These are phyloP conservation scores for Denticeps clupeoides DNA, from an alignment of 2,797 vertebrate genomes.

Conservation along the genomic window DNA sequence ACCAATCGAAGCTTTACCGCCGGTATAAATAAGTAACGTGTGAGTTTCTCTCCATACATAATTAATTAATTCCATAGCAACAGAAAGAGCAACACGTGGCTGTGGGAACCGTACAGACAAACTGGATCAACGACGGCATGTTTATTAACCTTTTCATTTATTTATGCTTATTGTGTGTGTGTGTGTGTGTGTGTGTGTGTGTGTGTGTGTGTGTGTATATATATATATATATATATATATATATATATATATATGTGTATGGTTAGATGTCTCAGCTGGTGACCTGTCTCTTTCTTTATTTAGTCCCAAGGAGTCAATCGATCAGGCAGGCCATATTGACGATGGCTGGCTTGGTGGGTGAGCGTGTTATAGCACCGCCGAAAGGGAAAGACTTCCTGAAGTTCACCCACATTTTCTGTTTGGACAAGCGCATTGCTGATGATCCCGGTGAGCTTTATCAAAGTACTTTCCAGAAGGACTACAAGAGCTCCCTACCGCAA, in stretches of 20 bases:
- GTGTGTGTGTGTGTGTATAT: too few relatives aligned
- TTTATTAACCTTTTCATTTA: background rate
- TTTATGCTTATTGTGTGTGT: too few relatives aligned
- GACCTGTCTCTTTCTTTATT: too few relatives aligned
- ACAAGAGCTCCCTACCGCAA: background rate
- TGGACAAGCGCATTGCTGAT: constrained; percentile 1
- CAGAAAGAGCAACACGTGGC: background rate
- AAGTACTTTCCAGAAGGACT: constrained; percentile 23
- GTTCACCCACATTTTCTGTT: constrained; percentile 27
- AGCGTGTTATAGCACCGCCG: constrained; percentile 2
- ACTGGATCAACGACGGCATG: background rate
- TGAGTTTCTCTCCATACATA: background rate
- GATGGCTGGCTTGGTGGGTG: constrained; percentile 10
- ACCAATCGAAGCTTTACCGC: too few relatives aligned
- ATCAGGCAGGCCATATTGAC: background rate
- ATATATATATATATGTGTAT: too few relatives aligned
- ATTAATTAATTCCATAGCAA: background rate
- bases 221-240: too few relatives aligned
- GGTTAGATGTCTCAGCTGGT: too few relatives aligned
- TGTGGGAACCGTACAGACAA: background rate
- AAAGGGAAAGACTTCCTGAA: constrained; percentile 7
- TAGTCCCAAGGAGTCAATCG: background rate
- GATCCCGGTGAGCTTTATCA: background rate
- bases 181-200: too few relatives aligned
- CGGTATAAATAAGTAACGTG: too few relatives aligned